phyloP scores from a whole-genome alignment of 2,797 vertebrate genomes.

The Eulemur albifrons region DNA sequence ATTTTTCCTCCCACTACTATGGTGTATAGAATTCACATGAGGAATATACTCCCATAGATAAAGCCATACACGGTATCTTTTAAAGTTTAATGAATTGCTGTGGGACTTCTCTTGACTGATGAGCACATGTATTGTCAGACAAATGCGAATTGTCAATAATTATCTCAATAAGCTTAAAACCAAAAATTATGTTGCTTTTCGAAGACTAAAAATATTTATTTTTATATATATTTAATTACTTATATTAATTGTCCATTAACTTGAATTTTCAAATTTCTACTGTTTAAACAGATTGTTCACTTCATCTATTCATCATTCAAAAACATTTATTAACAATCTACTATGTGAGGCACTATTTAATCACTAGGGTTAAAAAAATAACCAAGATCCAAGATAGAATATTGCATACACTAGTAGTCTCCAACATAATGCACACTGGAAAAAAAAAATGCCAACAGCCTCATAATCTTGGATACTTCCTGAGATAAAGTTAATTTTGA shows the following conservation, averaged over 20 bases:
- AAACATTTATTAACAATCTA: not conserved
- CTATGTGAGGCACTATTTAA: not conserved
- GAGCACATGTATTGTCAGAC: not conserved
- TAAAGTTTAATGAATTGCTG: not conserved
- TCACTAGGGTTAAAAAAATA: not conserved
- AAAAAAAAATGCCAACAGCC: not conserved
- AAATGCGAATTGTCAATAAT: not conserved
- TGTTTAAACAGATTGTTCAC: not conserved
- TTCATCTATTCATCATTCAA: not conserved
- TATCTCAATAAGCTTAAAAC: not conserved
- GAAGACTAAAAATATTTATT: not conserved
- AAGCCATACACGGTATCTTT: not conserved
- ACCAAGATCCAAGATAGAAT: not conserved
- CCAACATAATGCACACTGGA: not conserved
- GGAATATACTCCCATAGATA: not conserved
- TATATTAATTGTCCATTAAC: not conserved
- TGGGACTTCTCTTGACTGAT: not conserved
- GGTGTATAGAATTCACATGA: not conserved
- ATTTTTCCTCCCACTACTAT: not conserved
- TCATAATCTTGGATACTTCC: not conserved
- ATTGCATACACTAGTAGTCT: not conserved
- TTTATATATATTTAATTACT: not conserved
- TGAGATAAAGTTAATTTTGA: not conserved
- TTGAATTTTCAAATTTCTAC: not conserved
- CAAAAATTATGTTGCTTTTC: not conserved